Percentiles rank a stretch among this genome's conserved stretches.
Conservation (phyloP, 2,888 invertebrate species). For the Sicus ferrugineus region DNA sequence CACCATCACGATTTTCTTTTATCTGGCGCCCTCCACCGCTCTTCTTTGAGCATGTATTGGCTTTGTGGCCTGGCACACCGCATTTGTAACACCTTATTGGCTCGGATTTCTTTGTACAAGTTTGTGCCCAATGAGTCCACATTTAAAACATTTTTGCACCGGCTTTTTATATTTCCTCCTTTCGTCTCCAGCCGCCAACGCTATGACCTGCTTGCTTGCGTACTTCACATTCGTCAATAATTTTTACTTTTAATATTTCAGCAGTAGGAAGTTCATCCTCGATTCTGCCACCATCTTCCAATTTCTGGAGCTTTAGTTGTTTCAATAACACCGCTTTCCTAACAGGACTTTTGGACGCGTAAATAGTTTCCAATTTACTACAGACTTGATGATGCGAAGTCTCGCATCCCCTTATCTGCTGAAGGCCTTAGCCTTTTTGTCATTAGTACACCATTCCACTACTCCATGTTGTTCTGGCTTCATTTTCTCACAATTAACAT, state of each 20-base stretch:
- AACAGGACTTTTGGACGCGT: conserved; percentile 34
- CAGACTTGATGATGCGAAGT: conserved; percentile 30
- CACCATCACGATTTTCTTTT: neutral
- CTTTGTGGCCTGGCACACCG: conserved; percentile 31
- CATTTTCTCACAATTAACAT: neutral
- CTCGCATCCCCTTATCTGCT: conserved; percentile 31
- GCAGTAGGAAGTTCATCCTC: conserved; percentile 34
- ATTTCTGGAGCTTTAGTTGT: conserved; percentile 25
- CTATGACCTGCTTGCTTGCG: conserved; percentile 30
- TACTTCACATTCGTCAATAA: conserved; percentile 38
- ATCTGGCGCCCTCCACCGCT: too few relatives aligned
- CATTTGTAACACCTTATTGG: conserved; percentile 15
- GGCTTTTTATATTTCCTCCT: neutral
- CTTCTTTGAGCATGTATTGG: conserved; percentile 30
- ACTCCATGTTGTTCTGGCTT: neutral
- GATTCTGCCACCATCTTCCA: conserved; percentile 31
- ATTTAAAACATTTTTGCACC: conserved; percentile 4
- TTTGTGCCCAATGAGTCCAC: neutral
- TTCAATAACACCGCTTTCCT: conserved; percentile 36
- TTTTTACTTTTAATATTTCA: conserved; percentile 36
- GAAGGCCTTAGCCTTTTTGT: conserved; percentile 21
- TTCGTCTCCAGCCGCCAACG: conserved; percentile 27
- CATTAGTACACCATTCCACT: neutral
- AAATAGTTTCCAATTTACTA: conserved; percentile 26
- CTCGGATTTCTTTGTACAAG: too few relatives aligned